A percentile compares a stretch with the other conserved stretches of the same genome.
phyloP scores from a whole-genome alignment of 2,113 vertebrate species.

The Chelonoidis abingdonii region DNA sequence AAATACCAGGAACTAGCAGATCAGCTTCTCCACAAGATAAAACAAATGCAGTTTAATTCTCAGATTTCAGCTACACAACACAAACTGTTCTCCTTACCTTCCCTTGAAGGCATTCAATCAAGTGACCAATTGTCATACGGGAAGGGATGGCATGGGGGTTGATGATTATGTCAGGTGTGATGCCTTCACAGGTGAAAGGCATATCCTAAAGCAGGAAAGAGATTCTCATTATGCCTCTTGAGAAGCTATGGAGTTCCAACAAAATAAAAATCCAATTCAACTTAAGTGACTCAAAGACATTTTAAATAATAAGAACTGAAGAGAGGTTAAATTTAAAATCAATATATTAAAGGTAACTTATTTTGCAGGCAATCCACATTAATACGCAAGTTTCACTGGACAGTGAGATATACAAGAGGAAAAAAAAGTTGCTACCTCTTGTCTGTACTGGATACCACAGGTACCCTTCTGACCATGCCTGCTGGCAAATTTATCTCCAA shows the following conservation, averaged over 20 bases:
- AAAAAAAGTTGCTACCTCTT: conserved; percentile 85
- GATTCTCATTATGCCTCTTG: background rate
- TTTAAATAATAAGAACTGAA: fast-evolving
- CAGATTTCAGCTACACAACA: background rate
- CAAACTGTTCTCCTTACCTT: conserved; percentile 83
- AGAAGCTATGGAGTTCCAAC: background rate
- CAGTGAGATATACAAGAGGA: background rate
- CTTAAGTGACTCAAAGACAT: background rate
- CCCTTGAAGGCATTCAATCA: conserved; percentile 99
- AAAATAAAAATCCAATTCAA: background rate
- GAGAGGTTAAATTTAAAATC: background rate
- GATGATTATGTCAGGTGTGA: conserved; percentile 99
- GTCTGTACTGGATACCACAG: conserved; percentile 98
- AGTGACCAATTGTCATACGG: conserved; percentile 98
- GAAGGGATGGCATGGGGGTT: conserved; percentile 99
- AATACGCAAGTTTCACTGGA: background rate
- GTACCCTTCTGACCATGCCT: conserved; percentile 99
- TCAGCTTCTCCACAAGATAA: background rate
- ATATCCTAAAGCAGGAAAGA: conserved; percentile 87
- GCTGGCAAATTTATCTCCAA: conserved; percentile 99
- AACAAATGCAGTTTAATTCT: background rate
- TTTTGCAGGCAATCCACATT: conserved; percentile 20
- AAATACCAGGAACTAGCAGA: background rate
- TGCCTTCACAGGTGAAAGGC: conserved; percentile 98
- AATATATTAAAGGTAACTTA: background rate